Base-by-base conservation (phyloP, 1,140 invertebrate species). In the Anthonomus grandis region DNA sequence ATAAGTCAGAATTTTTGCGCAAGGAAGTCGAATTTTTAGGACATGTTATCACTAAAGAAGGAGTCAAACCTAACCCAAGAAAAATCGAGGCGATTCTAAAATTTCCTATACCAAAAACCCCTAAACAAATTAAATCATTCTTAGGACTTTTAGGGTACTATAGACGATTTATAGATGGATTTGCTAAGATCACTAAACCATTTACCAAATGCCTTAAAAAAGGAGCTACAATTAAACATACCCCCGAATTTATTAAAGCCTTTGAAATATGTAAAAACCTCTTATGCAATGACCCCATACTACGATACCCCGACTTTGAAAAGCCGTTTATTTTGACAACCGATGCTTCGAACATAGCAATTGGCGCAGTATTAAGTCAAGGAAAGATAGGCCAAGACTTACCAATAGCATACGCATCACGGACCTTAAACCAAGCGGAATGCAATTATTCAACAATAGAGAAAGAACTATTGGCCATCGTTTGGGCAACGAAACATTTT, bases 91-190 rank as follows among this genome's bases (percentile, higher is more conserved):
- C 55, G 6, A 59, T 64, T 42, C 18, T 36, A 15, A 56, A 60
- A 8, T 57, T 49, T 17, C 64, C 62, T 19, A 15, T 55, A 18
- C 61, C 64, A 24, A 64, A 60, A 57, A 61, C 54, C 3, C 27
- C 49, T 10, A 64, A 60, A 57, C 22, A 67, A 46, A 48, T 65
- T 0, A 57, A 50, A 63, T 10, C 41, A 4, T 65, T 65, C 51
- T 38, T 66, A 9, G 59, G 60, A 19, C 21, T 64, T 25, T 31
- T 64, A 1, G 52, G 57, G 5, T 66, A 60, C 44, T 66, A 64
- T 31, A 25, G 63, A 31, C 27, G 37, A 54, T 64, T 62, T 42
- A 54, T 63, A 15, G 60, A 22, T 56, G 48, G 27, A 25, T n/a
- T 47, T 38, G 54, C 59, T 15, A 56, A 53, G 49, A 41, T 64